Base-by-base conservation (phyloP, 2,888 invertebrate genomes). In the Lamellibrachia satsuma region DNA sequence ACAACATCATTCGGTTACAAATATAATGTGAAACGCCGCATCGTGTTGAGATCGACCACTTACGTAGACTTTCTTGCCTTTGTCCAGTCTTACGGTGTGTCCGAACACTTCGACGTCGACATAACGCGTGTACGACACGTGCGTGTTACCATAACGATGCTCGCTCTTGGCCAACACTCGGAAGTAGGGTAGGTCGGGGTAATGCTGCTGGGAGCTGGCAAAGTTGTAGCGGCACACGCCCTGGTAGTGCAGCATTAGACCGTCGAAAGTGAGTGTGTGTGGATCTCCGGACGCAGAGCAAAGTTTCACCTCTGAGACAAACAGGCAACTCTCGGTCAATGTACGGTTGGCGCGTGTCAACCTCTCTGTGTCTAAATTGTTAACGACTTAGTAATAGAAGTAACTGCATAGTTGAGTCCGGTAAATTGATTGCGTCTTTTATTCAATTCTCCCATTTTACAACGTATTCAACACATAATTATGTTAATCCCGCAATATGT, bases 201-300 rank as follows among this genome's bases (percentile, higher is more conserved):
- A 91, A 11, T 9, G 52, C 55, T 15, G 52, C 55, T 55, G 55
- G 0, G 91, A 27, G 15, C 52, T 52, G 52, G 91, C 91, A 52
- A 91, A 52, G n/a, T 91, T 52, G 91, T 91, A 91, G 52, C 52
- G 52, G 51, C 91, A 91, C 91, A 91, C 55, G 15, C 91, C 91
- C 55, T 91, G 91, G 52, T 55, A 91, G 91, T 91, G 91, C 52
- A 91, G 15, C 52, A 3, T 52, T n/a, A 55, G 52, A 57, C 91
- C 91, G 91, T 91, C 91, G 55, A 91, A 91, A 39, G 91, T 91
- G 39, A 22, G 52, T 22, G 52, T 52, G 57, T 91, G 91, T 11
- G 91, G 91, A 52, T 91, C 91, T 39, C 91, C 57, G 55, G 91
- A 91, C 15, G 52, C 91, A 27, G 52, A 91, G 91, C 91, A 55